Evolutionary conservation across 2,113 vertebrate genomes (phyloP).

Genomic region (Prochilodus magdalenae): DNA sequence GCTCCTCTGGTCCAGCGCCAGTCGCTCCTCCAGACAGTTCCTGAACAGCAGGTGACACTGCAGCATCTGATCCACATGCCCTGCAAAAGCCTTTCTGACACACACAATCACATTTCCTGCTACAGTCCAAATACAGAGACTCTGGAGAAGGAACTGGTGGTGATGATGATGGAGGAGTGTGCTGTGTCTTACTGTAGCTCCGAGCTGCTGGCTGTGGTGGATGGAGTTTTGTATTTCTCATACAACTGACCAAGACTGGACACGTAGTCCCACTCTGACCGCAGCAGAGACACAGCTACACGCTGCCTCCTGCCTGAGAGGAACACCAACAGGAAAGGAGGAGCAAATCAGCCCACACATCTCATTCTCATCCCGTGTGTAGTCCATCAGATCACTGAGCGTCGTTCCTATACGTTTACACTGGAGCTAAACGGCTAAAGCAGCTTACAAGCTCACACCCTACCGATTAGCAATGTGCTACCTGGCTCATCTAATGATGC

Average conservation of each 20-base stretch:
- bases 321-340: too few relatives aligned
- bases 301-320: slow-evolving; percentile 71
- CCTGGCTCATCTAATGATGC: too few relatives aligned
- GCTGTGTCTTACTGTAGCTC: slow-evolving; percentile 68
- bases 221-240: slow-evolving; percentile 66
- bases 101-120: too few relatives aligned
- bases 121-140: too few relatives aligned
- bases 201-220: slow-evolving; percentile 38
- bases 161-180: background rate
- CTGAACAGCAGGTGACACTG: slow-evolving; percentile 78
- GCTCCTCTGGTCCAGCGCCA: slow-evolving; percentile 72
- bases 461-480: too few relatives aligned
- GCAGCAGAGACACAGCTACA: slow-evolving; percentile 73
- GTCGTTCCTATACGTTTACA: too few relatives aligned
- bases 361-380: too few relatives aligned
- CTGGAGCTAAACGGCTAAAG: too few relatives aligned
- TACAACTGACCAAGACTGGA: slow-evolving; percentile 71
- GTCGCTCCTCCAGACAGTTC: slow-evolving; percentile 75
- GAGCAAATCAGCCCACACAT: too few relatives aligned
- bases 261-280: slow-evolving; percentile 79
- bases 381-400: too few relatives aligned
- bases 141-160: background rate
- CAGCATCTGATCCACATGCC: slow-evolving; percentile 73
- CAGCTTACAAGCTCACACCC: too few relatives aligned
- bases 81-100: slow-evolving; percentile 67